Conservation (phyloP, 2,888 invertebrate genomes). For the Yponomeuta cagnagella region DNA sequence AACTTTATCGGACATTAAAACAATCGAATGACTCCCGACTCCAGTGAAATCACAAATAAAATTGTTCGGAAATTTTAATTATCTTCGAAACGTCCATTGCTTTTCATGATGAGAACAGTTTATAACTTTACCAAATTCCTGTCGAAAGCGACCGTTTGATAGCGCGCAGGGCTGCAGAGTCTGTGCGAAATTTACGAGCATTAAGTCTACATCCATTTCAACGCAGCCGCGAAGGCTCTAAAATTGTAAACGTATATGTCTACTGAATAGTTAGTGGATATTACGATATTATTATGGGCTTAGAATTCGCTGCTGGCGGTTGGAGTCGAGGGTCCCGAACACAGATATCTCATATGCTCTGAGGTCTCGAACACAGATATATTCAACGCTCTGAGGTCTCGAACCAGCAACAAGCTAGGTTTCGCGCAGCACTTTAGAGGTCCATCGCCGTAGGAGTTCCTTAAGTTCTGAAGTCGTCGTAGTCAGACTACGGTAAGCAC, state of each 20-base stretch:
- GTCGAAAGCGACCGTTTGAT: slow-evolving; percentile 60
- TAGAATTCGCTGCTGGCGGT: too few species aligned
- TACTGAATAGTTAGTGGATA: too few species aligned
- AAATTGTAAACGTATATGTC: background rate
- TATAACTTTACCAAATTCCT: slow-evolving; percentile 52
- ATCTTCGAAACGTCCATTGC: slow-evolving; percentile 2
- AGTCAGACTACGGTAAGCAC: too few species aligned
- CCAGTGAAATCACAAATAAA: background rate
- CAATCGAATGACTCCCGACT: background rate
- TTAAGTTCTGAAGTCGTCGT: too few species aligned
- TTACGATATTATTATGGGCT: too few species aligned
- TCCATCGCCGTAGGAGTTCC: too few species aligned
- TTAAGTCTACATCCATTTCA: slow-evolving; percentile 71
- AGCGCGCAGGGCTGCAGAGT: slow-evolving; percentile 42
- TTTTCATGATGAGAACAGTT: slow-evolving; percentile 30
- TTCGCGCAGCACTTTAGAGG: too few species aligned
- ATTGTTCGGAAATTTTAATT: slow-evolving; percentile 2
- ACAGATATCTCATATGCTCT: too few species aligned
- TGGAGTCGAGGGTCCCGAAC: too few species aligned
- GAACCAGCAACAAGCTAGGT: too few species aligned
- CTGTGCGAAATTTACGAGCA: slow-evolving; percentile 67
- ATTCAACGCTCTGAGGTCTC: too few species aligned
- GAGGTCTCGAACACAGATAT: too few species aligned
- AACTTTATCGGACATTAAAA: background rate
- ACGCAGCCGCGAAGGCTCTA: background rate